A percentile compares a stretch with the other conserved stretches of the same genome.
Evolutionary conservation across 2,888 invertebrate genomes (phyloP).

Genomic region (Seira musarum): DNA sequence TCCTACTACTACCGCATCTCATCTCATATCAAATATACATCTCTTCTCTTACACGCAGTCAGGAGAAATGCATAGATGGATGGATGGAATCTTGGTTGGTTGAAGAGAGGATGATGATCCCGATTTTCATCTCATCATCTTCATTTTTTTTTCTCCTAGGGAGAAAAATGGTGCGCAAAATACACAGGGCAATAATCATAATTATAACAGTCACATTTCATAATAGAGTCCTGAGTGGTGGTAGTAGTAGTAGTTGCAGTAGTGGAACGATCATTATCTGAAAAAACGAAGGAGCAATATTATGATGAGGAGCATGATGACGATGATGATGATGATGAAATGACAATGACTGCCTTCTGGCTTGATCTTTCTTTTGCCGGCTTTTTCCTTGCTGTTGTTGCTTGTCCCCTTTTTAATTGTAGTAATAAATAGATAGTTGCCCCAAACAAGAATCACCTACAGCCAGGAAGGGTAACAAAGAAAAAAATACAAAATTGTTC

Average conservation of each 20-base stretch:
- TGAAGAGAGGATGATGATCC: conserved; percentile 46
- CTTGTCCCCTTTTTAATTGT: no score
- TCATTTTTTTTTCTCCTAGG: conserved; percentile 9
- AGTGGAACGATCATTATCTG: conserved; percentile 53
- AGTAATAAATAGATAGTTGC: no score
- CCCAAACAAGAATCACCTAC: not conserved
- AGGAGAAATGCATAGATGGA: no score
- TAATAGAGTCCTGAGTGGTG: conserved; percentile 36
- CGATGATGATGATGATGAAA: conserved; percentile 21
- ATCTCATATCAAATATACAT: no score
- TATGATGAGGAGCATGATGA: conserved; percentile 27
- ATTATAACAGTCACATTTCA: conserved; percentile 55
- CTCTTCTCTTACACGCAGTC: no score
- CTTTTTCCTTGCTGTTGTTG: not conserved
- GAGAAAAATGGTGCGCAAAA: conserved; percentile 47
- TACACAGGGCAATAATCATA: conserved; percentile 54
- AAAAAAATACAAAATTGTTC: not conserved
- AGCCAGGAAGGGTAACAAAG: not conserved
- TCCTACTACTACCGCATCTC: no score
- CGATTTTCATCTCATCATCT: conserved; percentile 26
- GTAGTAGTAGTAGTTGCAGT: no score
- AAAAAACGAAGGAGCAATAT: conserved; percentile 1
- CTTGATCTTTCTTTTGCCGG: not conserved
- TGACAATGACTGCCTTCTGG: not conserved
- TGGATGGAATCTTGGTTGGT: no score